Conservation (phyloP, 2,113 vertebrate genomes). For the Corydoras maculifer region DNA sequence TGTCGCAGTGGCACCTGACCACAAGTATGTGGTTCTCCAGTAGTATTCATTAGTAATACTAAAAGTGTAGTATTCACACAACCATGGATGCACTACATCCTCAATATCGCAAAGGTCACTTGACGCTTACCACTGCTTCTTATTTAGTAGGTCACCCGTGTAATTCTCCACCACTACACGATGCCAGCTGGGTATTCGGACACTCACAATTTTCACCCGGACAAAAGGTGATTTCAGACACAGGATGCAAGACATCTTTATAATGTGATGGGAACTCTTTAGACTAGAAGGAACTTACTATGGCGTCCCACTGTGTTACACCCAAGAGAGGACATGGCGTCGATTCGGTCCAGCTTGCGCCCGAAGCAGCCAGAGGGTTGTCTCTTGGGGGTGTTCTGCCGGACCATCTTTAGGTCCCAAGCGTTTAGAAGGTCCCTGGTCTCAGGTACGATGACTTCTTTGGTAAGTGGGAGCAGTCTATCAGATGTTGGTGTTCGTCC, state of each 20-base stretch:
- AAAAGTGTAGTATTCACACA: too few species aligned
- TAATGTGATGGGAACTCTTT: neutral
- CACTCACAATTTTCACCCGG: too few species aligned
- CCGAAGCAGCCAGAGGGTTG: slow-evolving; percentile 77
- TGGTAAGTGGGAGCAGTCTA: slow-evolving; percentile 11
- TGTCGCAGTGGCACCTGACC: too few species aligned
- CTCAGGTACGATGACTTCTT: slow-evolving; percentile 7
- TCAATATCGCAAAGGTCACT: too few species aligned
- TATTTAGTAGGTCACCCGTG: too few species aligned
- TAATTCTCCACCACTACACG: too few species aligned
- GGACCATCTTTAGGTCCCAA: slow-evolving; percentile 60
- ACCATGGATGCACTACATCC: too few species aligned
- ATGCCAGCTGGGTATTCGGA: too few species aligned
- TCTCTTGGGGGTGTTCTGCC: slow-evolving; percentile 54
- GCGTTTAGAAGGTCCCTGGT: slow-evolving; percentile 49
- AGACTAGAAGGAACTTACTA: slow-evolving; percentile 53
- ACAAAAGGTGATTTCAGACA: neutral
- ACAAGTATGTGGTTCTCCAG: too few species aligned
- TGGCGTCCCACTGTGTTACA: slow-evolving; percentile 66
- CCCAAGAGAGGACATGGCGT: slow-evolving; percentile 75
- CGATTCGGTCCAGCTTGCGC: slow-evolving; percentile 76
- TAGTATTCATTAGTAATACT: too few species aligned
- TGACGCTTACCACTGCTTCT: too few species aligned
- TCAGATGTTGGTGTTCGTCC: slow-evolving; percentile 27
- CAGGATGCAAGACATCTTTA: neutral